Base-by-base conservation (phyloP, 2,888 invertebrate genomes). In the Eurois occulta region DNA sequence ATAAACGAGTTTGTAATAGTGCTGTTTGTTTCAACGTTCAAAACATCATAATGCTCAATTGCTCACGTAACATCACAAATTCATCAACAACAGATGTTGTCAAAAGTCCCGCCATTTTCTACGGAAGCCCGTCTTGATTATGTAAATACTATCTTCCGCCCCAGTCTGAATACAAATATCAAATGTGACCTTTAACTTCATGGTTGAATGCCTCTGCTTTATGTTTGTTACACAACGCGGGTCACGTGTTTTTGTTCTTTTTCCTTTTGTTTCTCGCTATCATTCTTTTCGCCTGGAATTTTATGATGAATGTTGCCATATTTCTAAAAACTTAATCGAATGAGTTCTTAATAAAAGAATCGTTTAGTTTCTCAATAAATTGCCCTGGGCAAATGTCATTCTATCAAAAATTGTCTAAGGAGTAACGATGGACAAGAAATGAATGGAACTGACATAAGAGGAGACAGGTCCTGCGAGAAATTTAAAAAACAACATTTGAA, bases 91-190 rank as follows among this genome's bases (percentile, higher is more conserved):
- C 81, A 80, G 85, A 75, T 78, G 80, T 80, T 80, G 62, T 69
- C 52, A 75, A 74, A 85, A 80, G 21, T 69, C 73, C 28, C 55
- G 38, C 46, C 13, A 46, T 77, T 79, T 75, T 68, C 65, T 70
- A 52, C 24, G 65, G 38, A 73, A 75, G 64, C 55, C 55, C 28
- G 62, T 65, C 77, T 75, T 77, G 70, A 84, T 87, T 87, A 85
- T 84, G 87, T 87, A 87, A 87, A 86, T 84, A 79, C 72, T 75
- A 65, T 78, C 60, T 62, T 52, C 72, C 62, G 18, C 3, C 35
- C 43, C 79, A 28, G 48, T 48, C 75, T 84, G 84, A 84, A 86
- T 86, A 84, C 79, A 74, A 84, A 86, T 87, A 80, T 87, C 78
- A 80, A 84, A 84, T 73, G 74, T 78, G 77, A 86, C 85, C 85